Evolutionary conservation across 2,888 invertebrate species (phyloP), one percentile per base, ranked within the genome.

Genomic region (Diplolepis rosae): DNA sequence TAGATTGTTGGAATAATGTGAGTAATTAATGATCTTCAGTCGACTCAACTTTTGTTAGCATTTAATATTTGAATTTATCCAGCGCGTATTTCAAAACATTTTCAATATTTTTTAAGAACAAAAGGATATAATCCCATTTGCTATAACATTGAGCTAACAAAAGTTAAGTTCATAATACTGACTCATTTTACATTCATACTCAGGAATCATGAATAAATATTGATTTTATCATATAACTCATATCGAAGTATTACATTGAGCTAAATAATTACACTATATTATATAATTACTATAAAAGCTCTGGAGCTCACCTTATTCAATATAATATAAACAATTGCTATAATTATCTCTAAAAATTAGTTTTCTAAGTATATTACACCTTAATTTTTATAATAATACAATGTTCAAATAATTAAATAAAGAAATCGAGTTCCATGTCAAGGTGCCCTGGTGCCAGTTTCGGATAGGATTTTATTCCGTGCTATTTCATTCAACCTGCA

Each of bases 81-180:
- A n/a, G n/a, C n/a, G n/a, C n/a, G n/a, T n/a, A n/a, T 11, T 11
- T 45, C 1, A 18, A 6, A 45, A 45, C n/a, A 18, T 18, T 45
- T 18, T 9, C 9, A 48, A 48, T 48, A 42, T 42, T 42, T 42
- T 5, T n/a, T 22, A 51, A 61, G 54, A 67, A 39, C 68, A 42
- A 50, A 61, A 56, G 35, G 42, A 35, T 22, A 22, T 4, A 11
- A 48, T 48, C 18, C 30, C 32, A 54, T n/a, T n/a, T n/a, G n/a
- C 24, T 32, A 35, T 61, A 61, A 61, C 56, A 22, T 56, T 32
- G 32, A 56, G 54, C 54, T 56, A 35, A 56, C 56, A 56, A 18
- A 56, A 35, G 32, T 35, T 13, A 1, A 56, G 22, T 27, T 4
- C n/a, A 13, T 9, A 52, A 27, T 52, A 52, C 24, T 52, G 28